These are phyloP conservation scores for Karalla daura DNA, from an alignment of 2,797 vertebrate species.

Conservation along the genomic window DNA sequence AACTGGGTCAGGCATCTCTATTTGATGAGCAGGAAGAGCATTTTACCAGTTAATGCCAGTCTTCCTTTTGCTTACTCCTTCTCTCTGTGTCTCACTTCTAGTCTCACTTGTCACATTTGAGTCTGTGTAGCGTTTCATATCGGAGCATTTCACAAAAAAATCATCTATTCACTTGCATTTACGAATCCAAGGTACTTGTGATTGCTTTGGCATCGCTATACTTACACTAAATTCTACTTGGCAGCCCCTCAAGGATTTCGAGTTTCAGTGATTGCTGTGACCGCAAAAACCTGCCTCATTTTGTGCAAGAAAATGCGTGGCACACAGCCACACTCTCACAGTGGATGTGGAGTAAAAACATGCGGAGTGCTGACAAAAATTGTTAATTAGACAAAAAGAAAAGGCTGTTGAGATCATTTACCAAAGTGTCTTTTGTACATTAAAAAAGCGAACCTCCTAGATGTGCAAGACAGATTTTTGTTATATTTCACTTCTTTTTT, in stretches of 20 bases:
- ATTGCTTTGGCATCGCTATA: constrained; percentile 64
- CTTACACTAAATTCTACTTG: constrained; percentile 66
- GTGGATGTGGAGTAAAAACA: constrained; percentile 51
- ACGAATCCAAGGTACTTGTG: constrained; percentile 59
- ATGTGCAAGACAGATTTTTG: too few species aligned
- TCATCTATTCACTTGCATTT: constrained; percentile 63
- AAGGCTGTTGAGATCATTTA: constrained; percentile 26
- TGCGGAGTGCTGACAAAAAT: constrained; percentile 32
- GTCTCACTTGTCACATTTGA: constrained; percentile 53
- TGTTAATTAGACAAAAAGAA: constrained; percentile 43
- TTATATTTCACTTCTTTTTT: not conserved
- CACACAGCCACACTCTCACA: constrained; percentile 38
- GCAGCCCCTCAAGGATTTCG: constrained; percentile 60
- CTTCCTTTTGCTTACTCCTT: constrained; percentile 54
- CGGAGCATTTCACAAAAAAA: constrained; percentile 62
- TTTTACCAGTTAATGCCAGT: constrained; percentile 64
- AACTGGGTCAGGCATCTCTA: constrained; percentile 80
- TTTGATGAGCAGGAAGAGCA: constrained; percentile 73
- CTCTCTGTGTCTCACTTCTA: constrained; percentile 30
- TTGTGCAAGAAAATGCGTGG: constrained; percentile 50
- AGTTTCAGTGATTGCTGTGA: constrained; percentile 66
- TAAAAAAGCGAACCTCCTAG: not conserved
- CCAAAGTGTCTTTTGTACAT: constrained; percentile 16
- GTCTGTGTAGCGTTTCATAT: constrained; percentile 43
- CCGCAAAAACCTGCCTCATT: constrained; percentile 60